phyloP scores from a whole-genome alignment of 2,113 vertebrate species.

The Cygnus buccinator region DNA sequence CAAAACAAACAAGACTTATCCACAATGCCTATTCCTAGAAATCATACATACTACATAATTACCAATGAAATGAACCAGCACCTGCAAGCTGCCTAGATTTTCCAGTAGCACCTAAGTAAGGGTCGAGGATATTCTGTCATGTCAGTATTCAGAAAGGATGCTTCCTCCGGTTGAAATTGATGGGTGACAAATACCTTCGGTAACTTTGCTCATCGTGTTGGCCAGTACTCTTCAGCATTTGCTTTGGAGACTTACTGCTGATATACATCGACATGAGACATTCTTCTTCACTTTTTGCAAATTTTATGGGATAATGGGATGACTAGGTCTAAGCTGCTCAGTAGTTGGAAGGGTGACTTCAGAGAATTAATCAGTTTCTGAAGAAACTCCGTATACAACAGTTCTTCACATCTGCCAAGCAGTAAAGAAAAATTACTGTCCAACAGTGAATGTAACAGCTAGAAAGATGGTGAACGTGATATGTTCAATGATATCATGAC shows the following conservation, averaged over 20 bases:
- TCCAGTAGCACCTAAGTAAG: neutral
- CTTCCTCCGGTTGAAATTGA: neutral
- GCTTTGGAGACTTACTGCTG: neutral
- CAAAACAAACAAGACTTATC: conserved; percentile 67
- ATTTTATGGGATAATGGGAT: too few species aligned
- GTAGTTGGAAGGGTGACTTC: neutral
- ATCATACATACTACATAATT: conserved; percentile 47
- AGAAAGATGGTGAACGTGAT: accelerated
- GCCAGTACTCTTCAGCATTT: neutral
- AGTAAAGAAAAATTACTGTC: neutral
- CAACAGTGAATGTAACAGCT: too few species aligned
- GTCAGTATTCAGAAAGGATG: neutral
- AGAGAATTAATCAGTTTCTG: neutral
- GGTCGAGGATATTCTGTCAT: neutral
- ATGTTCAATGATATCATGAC: too few species aligned
- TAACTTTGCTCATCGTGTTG: neutral
- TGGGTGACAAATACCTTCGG: neutral
- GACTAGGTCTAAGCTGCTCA: neutral
- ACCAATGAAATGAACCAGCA: neutral
- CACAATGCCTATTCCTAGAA: conserved; percentile 66
- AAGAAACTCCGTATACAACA: accelerated
- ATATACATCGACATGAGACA: accelerated
- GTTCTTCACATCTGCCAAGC: neutral
- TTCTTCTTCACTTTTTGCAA: neutral
- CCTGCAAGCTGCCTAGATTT: neutral